Evolutionary conservation across 2,797 vertebrate species (phyloP).

Genomic region (Gouania willdenowi): DNA sequence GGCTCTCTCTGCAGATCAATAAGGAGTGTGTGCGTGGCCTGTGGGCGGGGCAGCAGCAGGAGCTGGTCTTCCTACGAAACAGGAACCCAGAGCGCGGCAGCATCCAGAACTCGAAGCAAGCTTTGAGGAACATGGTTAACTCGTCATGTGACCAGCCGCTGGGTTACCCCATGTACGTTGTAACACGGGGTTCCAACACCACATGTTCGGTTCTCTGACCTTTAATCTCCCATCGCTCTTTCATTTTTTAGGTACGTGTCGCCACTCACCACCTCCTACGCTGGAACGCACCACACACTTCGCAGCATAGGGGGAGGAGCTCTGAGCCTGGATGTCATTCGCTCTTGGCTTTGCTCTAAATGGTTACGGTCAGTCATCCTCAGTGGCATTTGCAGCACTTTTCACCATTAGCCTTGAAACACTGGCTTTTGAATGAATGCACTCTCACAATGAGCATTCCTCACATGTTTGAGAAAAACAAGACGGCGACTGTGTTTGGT

Average conservation of each 20-base stretch:
- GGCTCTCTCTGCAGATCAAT: conserved; percentile 80
- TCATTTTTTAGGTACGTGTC: conserved; percentile 77
- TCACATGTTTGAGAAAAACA: conserved; percentile 4
- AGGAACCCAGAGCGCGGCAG: conserved; percentile 95
- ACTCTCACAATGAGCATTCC: not conserved
- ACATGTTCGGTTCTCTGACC: no score
- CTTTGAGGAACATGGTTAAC: conserved; percentile 94
- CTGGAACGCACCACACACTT: conserved; percentile 88
- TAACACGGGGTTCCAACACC: no score
- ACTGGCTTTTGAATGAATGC: no score
- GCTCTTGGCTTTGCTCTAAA: conserved; percentile 87
- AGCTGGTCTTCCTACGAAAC: conserved; percentile 93
- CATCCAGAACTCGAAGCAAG: conserved; percentile 98
- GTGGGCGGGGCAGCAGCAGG: conserved; percentile 97
- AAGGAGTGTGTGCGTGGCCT: conserved; percentile 95
- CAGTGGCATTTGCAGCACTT: no score
- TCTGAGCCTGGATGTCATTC: conserved; percentile 83
- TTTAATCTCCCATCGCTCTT: no score
- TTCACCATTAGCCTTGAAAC: no score
- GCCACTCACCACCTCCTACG: conserved; percentile 91
- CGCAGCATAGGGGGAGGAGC: conserved; percentile 87
- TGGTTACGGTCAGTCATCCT: conserved; percentile 93
- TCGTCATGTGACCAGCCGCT: conserved; percentile 97
- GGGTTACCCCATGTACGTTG: conserved; percentile 94
- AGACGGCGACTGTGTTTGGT: conserved; percentile 1